phyloP scores from a whole-genome alignment of 2,113 vertebrate species.

The Heteronetta atricapilla region DNA sequence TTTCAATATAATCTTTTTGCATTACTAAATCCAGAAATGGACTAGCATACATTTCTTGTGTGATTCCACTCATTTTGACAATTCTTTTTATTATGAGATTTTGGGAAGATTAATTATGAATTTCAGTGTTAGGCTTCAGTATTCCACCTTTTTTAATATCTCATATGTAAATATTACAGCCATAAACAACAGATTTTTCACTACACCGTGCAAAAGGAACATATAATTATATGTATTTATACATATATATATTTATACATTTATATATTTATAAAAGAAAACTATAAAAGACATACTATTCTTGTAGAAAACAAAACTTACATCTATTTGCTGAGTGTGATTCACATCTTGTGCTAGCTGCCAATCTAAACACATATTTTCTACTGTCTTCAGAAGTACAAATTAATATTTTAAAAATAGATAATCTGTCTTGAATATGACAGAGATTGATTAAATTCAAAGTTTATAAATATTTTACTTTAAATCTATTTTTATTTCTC shows the following conservation, averaged over 20 bases:
- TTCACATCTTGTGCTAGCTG: too few species aligned
- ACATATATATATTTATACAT: too few species aligned
- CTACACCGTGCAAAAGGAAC: neutral
- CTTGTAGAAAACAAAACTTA: neutral
- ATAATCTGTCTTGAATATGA: neutral
- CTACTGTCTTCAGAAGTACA: neutral
- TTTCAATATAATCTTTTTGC: neutral
- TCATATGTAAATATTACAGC: neutral
- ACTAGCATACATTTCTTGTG: rapidly evolving
- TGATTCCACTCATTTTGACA: neutral
- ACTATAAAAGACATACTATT: neutral
- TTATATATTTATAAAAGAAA: neutral
- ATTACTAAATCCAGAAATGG: neutral
- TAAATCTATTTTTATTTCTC: neutral
- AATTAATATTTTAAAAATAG: neutral
- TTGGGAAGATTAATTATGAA: neutral
- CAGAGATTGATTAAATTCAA: neutral
- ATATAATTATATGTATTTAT: neutral
- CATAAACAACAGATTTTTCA: neutral
- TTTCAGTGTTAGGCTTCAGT: neutral
- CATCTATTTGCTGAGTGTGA: neutral
- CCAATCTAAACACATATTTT: neutral
- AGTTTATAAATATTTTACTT: neutral
- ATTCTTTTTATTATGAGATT: neutral
- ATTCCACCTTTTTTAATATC: neutral